Base-by-base conservation (phyloP, 2,888 invertebrate species). In the Stenotaenia linearis region DNA sequence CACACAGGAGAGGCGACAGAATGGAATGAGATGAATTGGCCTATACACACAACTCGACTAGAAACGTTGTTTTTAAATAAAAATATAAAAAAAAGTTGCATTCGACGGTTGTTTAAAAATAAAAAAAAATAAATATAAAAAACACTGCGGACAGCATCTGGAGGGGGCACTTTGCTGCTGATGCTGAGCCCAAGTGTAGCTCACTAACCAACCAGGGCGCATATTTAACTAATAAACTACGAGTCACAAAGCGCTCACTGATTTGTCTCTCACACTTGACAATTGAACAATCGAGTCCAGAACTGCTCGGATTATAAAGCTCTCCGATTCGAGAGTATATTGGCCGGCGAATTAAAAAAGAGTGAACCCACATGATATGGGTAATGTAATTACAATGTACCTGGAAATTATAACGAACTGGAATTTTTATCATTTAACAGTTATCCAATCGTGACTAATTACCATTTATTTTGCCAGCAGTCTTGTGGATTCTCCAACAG, bases 91-190 rank as follows among this genome's bases (percentile, higher is more conserved):
- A 61, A 69, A 69, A 69, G 69, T 69, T 69, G 69, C 69, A 69
- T 69, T 69, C 25, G 15, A 69, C 69, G 69, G 69, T 69, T 69
- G 69, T 25, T 69, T 28, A 15, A 50, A 50, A 45, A 45, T 15
- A 3, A 45, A 45, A 3, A 45, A 45, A 45, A n/a, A 45, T 0
- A 45, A 1, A 50, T 18, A 12, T n/a, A 45, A 50, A 50, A 50
- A 45, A 69, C 69, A 25, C n/a, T 69, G 69, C 69, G 69, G 69
- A 69, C 69, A 69, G 69, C 69, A 69, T 69, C 69, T 69, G 69
- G 69, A 69, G 69, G 69, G 69, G 69, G 69, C 69, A 69, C 69
- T 69, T 69, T 69, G 69, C 69, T 69, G 69, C 69, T 69, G 69
- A 69, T 69, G 69, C 69, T 69, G 25, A 69, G 69, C 28, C 69